Conservation (phyloP, 2,113 vertebrate genomes). For the Pterocles burchelli region DNA sequence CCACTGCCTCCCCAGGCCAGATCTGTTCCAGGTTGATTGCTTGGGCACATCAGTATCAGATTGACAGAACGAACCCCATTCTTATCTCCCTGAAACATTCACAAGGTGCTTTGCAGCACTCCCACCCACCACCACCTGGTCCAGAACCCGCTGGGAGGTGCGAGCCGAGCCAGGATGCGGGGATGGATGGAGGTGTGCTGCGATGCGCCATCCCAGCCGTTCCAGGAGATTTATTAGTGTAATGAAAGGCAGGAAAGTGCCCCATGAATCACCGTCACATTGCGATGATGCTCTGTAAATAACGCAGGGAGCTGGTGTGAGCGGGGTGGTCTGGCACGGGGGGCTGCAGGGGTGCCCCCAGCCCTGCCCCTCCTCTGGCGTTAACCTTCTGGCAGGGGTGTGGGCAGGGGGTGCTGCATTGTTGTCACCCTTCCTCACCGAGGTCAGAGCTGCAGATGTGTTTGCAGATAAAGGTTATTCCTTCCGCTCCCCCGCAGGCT, state of each 20-base stretch:
- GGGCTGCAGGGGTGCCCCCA: not conserved
- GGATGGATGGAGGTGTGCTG: not conserved
- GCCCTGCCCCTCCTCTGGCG: not conserved
- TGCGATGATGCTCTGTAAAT: not conserved
- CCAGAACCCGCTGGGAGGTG: not conserved
- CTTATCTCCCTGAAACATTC: too few species aligned
- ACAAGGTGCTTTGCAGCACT: too few species aligned
- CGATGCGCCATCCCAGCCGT: not conserved
- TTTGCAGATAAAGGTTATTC: not conserved
- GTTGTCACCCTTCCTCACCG: fast-evolving
- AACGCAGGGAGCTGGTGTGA: not conserved
- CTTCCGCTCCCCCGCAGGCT: not conserved
- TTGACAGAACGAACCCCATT: too few species aligned
- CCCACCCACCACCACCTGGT: fast-evolving
- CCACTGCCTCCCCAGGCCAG: too few species aligned
- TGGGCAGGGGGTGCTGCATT: not conserved
- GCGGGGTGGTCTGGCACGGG: not conserved
- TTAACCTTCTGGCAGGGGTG: not conserved
- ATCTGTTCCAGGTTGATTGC: too few species aligned
- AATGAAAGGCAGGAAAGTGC: not conserved
- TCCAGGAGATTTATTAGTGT: not conserved
- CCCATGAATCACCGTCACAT: not conserved
- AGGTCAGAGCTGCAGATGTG: not conserved
- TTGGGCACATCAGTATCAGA: too few species aligned
- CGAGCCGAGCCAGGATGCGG: not conserved